phyloP scores from a whole-genome alignment of 2,113 vertebrate species.

The Rhegmatorhina hoffmannsi region DNA sequence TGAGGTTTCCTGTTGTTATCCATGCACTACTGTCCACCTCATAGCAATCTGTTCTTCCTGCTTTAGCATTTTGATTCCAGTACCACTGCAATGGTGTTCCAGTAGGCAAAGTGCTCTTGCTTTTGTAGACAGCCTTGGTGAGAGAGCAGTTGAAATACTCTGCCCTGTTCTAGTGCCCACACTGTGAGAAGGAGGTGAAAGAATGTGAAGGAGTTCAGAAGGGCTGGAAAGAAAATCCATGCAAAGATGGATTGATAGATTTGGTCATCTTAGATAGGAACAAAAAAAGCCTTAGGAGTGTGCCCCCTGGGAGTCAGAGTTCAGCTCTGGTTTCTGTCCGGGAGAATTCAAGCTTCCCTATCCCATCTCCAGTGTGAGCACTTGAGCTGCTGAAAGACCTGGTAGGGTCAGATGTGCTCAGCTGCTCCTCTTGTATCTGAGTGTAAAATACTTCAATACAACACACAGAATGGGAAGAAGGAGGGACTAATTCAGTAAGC shows the following conservation, averaged over 20 bases:
- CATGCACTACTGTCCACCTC: neutral
- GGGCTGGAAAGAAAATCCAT: neutral
- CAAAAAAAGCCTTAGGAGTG: neutral
- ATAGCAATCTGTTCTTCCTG: neutral
- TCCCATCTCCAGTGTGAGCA: neutral
- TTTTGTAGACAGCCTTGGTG: neutral
- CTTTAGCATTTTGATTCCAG: neutral
- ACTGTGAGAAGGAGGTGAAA: neutral
- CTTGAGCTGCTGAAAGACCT: neutral
- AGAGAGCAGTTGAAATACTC: neutral
- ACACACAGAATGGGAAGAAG: neutral
- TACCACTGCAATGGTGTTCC: neutral
- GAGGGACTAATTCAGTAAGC: neutral
- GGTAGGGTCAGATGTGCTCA: neutral
- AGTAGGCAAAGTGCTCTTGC: neutral
- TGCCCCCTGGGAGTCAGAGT: neutral
- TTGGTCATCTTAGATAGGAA: neutral
- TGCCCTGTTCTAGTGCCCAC: neutral
- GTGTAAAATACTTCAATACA: neutral
- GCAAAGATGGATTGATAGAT: neutral
- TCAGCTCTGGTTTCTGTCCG: neutral
- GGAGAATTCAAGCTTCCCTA: neutral
- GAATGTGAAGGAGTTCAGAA: neutral
- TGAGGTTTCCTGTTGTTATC: neutral
- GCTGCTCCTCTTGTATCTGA: neutral